Percentiles rank a stretch among this genome's conserved stretches.
phyloP scores from a whole-genome alignment of 2,888 invertebrate species.

The Aporophyla lueneburgensis region DNA sequence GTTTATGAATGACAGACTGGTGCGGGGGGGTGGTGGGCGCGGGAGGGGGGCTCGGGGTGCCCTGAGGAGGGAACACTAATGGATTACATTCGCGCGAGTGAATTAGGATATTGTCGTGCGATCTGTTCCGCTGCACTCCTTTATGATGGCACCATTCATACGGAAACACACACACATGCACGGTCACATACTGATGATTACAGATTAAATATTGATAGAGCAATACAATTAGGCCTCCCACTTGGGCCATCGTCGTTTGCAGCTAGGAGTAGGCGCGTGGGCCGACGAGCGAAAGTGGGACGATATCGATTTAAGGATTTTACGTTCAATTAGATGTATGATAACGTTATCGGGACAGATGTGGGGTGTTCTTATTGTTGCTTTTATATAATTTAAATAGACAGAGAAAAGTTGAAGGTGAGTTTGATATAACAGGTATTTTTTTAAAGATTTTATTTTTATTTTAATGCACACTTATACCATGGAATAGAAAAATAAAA shows the following conservation, averaged over 20 bases:
- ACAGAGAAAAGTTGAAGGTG: neutral
- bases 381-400: slow-evolving; percentile 18
- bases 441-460: no score
- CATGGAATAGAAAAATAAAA: no score
- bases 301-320: slow-evolving; percentile 39
- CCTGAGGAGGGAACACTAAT: slow-evolving; percentile 84
- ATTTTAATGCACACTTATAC: no score
- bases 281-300: slow-evolving; percentile 27
- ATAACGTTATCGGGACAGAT: slow-evolving; percentile 19
- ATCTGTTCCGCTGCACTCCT: slow-evolving; percentile 90
- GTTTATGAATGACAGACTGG: slow-evolving; percentile 89
- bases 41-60: slow-evolving; percentile 58
- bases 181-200: slow-evolving; percentile 70
- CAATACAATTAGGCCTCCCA: slow-evolving; percentile 63
- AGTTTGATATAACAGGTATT: neutral
- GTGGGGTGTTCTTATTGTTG: slow-evolving; percentile 2
- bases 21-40: slow-evolving; percentile 65
- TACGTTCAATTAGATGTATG: slow-evolving; percentile 39
- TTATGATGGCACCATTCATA: slow-evolving; percentile 80
- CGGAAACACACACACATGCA: slow-evolving; percentile 67
- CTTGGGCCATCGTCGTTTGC: slow-evolving; percentile 35
- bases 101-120: slow-evolving; percentile 91
- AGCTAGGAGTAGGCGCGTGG: slow-evolving; percentile 32
- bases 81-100: slow-evolving; percentile 90
- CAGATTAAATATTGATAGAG: slow-evolving; percentile 77